Conservation (phyloP, 2,797 vertebrate genomes). For the Microhierax caerulescens region DNA sequence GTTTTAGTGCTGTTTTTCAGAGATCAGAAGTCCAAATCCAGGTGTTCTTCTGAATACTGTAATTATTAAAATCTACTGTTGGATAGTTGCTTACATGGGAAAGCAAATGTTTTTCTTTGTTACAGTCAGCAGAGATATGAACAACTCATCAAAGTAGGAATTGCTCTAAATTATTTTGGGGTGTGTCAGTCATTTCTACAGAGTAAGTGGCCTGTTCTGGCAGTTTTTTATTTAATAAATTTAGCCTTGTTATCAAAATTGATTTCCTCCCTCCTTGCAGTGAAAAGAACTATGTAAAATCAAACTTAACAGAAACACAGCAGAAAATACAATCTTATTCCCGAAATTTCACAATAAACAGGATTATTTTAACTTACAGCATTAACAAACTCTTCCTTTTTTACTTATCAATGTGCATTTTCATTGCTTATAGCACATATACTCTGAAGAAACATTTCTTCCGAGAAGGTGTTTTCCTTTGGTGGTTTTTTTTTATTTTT, state of each 20-base stretch:
- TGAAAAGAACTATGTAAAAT: not conserved
- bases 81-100: not conserved
- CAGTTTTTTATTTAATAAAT: not conserved
- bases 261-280: not conserved
- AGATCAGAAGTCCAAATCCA: not conserved
- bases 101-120: not conserved
- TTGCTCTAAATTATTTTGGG: not conserved
- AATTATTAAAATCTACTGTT: not conserved
- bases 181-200: not conserved
- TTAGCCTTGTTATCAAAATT: not conserved
- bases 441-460: not conserved
- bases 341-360: not conserved
- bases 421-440: not conserved
- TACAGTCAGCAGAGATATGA: not conserved
- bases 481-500: not conserved
- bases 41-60: not conserved
- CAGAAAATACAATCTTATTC: not conserved
- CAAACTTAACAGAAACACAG: not conserved
- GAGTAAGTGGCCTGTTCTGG: not conserved
- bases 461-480: not conserved
- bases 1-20: not conserved
- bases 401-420: not conserved
- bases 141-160: conserved; percentile 6
- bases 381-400: not conserved
- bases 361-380: not conserved